Evolutionary conservation across 1,140 invertebrate genomes (phyloP).

Genomic region (Drusus annulatus): DNA sequence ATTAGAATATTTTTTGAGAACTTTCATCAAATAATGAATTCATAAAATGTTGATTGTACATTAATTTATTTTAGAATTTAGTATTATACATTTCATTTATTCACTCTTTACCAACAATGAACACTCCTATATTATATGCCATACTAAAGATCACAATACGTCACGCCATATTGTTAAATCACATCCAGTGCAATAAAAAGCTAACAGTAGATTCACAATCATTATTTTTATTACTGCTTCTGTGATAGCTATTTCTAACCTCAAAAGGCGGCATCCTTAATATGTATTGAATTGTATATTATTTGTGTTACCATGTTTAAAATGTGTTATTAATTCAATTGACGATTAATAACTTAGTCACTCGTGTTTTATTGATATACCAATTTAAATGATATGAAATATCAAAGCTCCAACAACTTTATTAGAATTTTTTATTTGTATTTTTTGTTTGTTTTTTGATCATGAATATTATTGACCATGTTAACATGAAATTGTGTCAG

Average conservation of each 20-base stretch:
- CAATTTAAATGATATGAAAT: not conserved
- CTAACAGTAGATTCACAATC: not conserved
- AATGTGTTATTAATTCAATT: not conserved
- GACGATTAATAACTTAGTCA: not conserved
- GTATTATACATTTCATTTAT: not conserved
- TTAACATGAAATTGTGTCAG: no score
- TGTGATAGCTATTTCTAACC: conserved; percentile 17
- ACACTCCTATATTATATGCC: no score
- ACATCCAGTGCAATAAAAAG: not conserved
- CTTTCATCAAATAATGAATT: not conserved
- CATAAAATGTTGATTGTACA: not conserved
- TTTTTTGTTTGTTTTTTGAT: no score
- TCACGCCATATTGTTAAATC: conserved; percentile 6
- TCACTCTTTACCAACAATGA: not conserved
- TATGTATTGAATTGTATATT: not conserved
- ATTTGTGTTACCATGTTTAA: conserved; percentile 5
- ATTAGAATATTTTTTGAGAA: not conserved
- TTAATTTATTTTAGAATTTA: no score
- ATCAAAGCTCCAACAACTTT: no score
- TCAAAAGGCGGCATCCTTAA: not conserved
- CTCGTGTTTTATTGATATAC: not conserved
- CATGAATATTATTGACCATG: no score
- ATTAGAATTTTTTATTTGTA: no score
- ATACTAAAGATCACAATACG: no score
- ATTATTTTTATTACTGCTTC: conserved; percentile 6